Evolutionary conservation across 2,888 invertebrate genomes (phyloP).

Genomic region (Cylloceria caligata): DNA sequence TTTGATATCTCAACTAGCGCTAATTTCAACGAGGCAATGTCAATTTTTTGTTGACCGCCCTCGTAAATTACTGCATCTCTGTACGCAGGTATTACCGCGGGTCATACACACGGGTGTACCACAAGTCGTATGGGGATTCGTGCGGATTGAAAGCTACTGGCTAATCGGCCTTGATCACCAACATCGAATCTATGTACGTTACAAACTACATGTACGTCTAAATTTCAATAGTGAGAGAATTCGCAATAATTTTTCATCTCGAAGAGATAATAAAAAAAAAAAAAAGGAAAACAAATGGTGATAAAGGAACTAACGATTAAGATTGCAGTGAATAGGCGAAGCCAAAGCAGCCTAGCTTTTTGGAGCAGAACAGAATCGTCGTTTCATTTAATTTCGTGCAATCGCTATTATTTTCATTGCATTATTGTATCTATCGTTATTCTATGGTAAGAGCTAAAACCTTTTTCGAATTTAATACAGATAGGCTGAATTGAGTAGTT

Average conservation of each 20-base stretch:
- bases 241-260: conserved; percentile 34
- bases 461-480: background rate
- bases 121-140: conserved; percentile 15
- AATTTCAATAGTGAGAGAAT: conserved; percentile 24
- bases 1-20: background rate
- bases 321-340: conserved; percentile 12
- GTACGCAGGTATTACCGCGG: conserved; percentile 3
- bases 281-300: background rate
- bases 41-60: conserved; percentile 1
- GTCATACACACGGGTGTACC: background rate
- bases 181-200: conserved; percentile 61
- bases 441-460: background rate
- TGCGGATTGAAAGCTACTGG: conserved; percentile 10
- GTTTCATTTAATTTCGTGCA: background rate
- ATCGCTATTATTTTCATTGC: background rate
- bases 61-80: conserved; percentile 7
- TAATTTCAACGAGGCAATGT: conserved; percentile 5
- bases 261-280: background rate
- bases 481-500: conserved; percentile 4
- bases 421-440: conserved; percentile 2
- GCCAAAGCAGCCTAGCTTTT: background rate
- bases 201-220: conserved; percentile 20
- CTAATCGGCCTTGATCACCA: conserved; percentile 57
- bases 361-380: conserved; percentile 12
- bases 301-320: conserved; percentile 20